Percentiles rank a stretch among this genome's conserved stretches.
Evolutionary conservation across 2,797 vertebrate species (phyloP).

Genomic region (Gadopsis bispinosus): DNA sequence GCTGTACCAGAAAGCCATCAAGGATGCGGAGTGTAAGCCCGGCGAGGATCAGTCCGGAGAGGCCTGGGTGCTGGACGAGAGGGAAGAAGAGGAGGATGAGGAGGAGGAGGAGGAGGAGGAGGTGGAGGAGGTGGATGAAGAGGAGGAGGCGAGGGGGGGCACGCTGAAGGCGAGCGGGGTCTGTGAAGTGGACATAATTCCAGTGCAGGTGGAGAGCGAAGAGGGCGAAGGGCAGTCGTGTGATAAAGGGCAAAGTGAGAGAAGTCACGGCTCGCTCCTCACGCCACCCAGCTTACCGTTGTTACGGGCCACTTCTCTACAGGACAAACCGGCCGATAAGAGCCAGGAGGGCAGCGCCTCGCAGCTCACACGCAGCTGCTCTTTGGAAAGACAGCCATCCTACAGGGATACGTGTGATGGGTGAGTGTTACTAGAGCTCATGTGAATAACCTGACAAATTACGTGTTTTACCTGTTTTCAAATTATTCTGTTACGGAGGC

Average conservation of each 20-base stretch:
- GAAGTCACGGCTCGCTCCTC: constrained; percentile 61
- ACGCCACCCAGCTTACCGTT: constrained; percentile 79
- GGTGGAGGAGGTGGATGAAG: constrained; percentile 15
- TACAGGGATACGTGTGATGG: constrained; percentile 70
- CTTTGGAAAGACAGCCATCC: constrained; percentile 79
- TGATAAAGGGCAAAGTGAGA: constrained; percentile 56
- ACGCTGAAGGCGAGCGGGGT: constrained; percentile 52
- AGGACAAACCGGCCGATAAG: constrained; percentile 79
- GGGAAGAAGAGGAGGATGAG: constrained; percentile 75
- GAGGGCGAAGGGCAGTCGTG: constrained; percentile 60
- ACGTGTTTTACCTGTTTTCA: no score
- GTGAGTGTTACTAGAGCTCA: constrained; percentile 59
- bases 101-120: constrained; percentile 41
- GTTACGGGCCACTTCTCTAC: constrained; percentile 86
- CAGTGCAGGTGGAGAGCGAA: constrained; percentile 60
- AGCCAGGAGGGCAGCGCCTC: constrained; percentile 54
- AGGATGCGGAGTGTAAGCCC: constrained; percentile 87
- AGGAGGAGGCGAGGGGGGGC: not conserved
- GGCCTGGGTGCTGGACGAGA: constrained; percentile 86
- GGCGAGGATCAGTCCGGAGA: constrained; percentile 83
- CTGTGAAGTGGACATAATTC: constrained; percentile 51
- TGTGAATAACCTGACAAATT: not conserved
- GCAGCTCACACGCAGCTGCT: constrained; percentile 81
- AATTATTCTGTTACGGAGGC: not conserved
- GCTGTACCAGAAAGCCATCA: constrained; percentile 91